Conservation (phyloP, 2,113 vertebrate species). For the human (Homo sapiens) region GRCh38 chr16:24291501-24292000, state of each 20-base stretch:
- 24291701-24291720: not conserved
- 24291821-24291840: accelerated
- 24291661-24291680: not conserved
- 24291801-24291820: accelerated
- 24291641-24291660: not conserved
- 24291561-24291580: not conserved
- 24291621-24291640: not conserved
- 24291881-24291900: not conserved
- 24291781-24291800: not conserved
- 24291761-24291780: not conserved
- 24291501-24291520: not conserved
- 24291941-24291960: not conserved
- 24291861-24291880: not conserved
- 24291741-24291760: not conserved
- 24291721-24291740: not conserved
- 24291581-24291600: not conserved
- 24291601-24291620: not conserved
- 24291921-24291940: not conserved
- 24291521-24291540: not conserved
- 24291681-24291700: not conserved
- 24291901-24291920: accelerated
- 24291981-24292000: not conserved
- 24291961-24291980: not conserved
- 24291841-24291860: not conserved
- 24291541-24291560: not conserved